These are phyloP conservation scores for Leptestheria dahalacensis DNA, from an alignment of 1,140 invertebrate genomes.

Conservation along the genomic window DNA sequence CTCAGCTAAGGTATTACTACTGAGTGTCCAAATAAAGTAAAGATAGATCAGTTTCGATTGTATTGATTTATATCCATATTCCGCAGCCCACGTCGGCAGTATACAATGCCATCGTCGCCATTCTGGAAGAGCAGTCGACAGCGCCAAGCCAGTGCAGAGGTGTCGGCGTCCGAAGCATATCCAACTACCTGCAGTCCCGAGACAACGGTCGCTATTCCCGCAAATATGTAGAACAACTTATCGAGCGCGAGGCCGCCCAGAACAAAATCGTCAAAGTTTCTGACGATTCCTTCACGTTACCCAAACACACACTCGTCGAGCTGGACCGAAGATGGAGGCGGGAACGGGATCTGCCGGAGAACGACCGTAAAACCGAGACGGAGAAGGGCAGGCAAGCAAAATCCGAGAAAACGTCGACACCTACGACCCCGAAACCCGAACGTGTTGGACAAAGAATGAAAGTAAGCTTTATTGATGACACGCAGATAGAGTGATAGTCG, in stretches of 20 bases:
- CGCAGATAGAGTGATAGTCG: no score
- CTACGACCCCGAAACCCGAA: conserved; percentile 7
- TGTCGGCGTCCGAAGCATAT: conserved; percentile 12
- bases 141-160: conserved; percentile 9
- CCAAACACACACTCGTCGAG: conserved; percentile 1
- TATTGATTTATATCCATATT: background rate
- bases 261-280: conserved; percentile 5
- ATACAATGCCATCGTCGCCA: conserved; percentile 9
- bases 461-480: conserved; percentile 3
- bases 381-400: background rate
- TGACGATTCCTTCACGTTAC: conserved; percentile 4
- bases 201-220: conserved; percentile 13
- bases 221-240: conserved; percentile 13
- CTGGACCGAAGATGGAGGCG: conserved; percentile 10
- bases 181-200: conserved; percentile 11
- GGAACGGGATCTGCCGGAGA: conserved; percentile 2
- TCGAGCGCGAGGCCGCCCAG: conserved; percentile 5
- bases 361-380: background rate
- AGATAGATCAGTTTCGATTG: no score
- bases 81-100: conserved; percentile 5
- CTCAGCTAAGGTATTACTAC: no score
- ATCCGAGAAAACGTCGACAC: conserved; percentile 1
- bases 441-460: conserved; percentile 11
- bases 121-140: conserved; percentile 11
- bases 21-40: no score